phyloP scores from a whole-genome alignment of 2,797 vertebrate species.

The Scolopax bukidnonensis region DNA sequence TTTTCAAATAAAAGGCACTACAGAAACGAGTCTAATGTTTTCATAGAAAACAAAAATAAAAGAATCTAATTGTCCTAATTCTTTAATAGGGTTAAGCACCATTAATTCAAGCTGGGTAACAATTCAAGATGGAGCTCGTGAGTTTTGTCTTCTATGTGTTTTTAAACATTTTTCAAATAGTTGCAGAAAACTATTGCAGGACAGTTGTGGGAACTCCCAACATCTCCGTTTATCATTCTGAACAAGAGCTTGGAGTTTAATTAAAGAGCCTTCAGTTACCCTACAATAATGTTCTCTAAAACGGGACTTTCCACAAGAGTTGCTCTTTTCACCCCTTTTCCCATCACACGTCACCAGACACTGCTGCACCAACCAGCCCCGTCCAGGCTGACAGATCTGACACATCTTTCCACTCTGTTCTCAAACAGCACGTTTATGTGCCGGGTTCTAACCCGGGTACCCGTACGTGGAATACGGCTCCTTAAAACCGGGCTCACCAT shows the following conservation, averaged over 20 bases:
- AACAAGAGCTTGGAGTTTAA: neutral
- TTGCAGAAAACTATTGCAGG: neutral
- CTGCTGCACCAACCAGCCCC: neutral
- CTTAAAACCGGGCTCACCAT: accelerated
- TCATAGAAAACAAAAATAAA: neutral
- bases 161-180: neutral
- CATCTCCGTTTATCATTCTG: neutral
- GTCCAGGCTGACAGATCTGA: accelerated
- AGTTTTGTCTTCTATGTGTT: neutral
- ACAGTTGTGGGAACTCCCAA: neutral
- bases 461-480: accelerated
- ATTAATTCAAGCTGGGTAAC: constrained; percentile 37
- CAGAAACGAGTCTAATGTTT: neutral
- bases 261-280: neutral
- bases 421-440: neutral
- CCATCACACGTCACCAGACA: neutral
- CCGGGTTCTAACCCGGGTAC: neutral
- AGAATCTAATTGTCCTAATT: constrained; percentile 15
- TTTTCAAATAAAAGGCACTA: constrained; percentile 9
- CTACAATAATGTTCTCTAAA: neutral
- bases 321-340: neutral
- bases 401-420: neutral
- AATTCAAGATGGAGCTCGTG: neutral
- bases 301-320: neutral
- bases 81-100: constrained; percentile 14